Evolutionary conservation across 1,140 invertebrate species (phyloP).

Genomic region (Bombus huntii): DNA sequence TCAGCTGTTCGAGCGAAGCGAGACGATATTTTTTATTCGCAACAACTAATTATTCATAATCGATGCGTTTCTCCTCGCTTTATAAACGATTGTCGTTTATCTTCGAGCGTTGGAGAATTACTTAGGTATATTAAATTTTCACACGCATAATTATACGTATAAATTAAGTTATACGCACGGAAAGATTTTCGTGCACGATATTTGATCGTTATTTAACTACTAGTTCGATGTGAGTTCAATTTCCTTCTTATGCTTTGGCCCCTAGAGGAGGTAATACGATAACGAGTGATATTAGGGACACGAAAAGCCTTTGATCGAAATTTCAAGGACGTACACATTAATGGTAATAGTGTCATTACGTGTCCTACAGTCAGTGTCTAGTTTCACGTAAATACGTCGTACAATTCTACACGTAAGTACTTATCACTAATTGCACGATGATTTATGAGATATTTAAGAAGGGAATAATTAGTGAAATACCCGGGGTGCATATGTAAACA

Average conservation of each 20-base stretch:
- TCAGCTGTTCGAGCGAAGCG: not conserved
- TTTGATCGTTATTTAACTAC: conserved; percentile 19
- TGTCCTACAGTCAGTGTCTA: not conserved
- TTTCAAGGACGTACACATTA: not conserved
- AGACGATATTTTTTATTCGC: too few relatives aligned
- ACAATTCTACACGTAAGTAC: not conserved
- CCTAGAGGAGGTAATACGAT: conserved; percentile 21
- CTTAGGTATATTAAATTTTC: too few relatives aligned
- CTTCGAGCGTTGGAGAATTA: too few relatives aligned
- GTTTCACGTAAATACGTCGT: not conserved
- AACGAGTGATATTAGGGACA: conserved; percentile 39
- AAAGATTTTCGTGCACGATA: conserved; percentile 14
- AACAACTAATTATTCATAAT: too few relatives aligned
- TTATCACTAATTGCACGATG: conserved; percentile 20
- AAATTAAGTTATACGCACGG: too few relatives aligned
- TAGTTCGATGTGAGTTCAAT: conserved; percentile 26
- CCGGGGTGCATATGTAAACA: conserved; percentile 50
- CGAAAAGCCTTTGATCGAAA: conserved; percentile 19
- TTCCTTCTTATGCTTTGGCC: not conserved
- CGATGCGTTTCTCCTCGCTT: too few relatives aligned
- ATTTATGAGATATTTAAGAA: conserved; percentile 47
- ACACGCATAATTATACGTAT: too few relatives aligned
- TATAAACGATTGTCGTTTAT: too few relatives aligned
- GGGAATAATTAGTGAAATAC: conserved; percentile 43
- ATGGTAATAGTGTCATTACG: not conserved